phyloP scores from a whole-genome alignment of 2,888 invertebrate species.

The Amaurobius ferox region DNA sequence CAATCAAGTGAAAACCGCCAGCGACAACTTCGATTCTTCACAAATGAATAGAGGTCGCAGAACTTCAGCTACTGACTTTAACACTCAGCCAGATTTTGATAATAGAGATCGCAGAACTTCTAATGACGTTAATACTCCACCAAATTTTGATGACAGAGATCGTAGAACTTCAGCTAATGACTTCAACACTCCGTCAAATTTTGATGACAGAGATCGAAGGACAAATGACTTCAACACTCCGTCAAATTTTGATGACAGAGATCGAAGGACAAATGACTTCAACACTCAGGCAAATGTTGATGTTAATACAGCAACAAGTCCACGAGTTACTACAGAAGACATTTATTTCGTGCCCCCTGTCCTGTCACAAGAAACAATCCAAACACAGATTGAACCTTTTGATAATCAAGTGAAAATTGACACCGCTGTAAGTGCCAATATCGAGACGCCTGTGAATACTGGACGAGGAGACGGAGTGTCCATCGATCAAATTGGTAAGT shows the following conservation, averaged over 20 bases:
- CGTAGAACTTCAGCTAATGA: background rate
- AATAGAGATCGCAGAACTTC: too few species aligned
- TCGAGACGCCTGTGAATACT: background rate
- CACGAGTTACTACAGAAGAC: slow-evolving; percentile 4
- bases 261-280: background rate
- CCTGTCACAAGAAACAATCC: slow-evolving; percentile 28
- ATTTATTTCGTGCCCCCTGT: slow-evolving; percentile 50
- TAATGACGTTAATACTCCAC: background rate
- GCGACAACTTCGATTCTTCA: too few species aligned
- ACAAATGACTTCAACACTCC: background rate
- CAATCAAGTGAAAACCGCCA: too few species aligned
- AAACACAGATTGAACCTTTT: slow-evolving; percentile 46
- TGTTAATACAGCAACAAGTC: slow-evolving; percentile 1
- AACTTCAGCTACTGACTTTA: too few species aligned
- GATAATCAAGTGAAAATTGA: slow-evolving; percentile 11
- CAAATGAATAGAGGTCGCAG: too few species aligned
- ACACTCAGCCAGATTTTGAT: background rate
- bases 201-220: background rate
- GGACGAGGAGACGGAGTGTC: slow-evolving; percentile 4
- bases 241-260: slow-evolving; percentile 1
- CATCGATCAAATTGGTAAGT: slow-evolving; percentile 44
- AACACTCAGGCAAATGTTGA: background rate
- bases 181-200: background rate
- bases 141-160: background rate
- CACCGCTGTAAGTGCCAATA: background rate